These are phyloP conservation scores for Redunca redunca DNA, from an alignment of 2,113 vertebrate genomes.

Conservation along the genomic window DNA sequence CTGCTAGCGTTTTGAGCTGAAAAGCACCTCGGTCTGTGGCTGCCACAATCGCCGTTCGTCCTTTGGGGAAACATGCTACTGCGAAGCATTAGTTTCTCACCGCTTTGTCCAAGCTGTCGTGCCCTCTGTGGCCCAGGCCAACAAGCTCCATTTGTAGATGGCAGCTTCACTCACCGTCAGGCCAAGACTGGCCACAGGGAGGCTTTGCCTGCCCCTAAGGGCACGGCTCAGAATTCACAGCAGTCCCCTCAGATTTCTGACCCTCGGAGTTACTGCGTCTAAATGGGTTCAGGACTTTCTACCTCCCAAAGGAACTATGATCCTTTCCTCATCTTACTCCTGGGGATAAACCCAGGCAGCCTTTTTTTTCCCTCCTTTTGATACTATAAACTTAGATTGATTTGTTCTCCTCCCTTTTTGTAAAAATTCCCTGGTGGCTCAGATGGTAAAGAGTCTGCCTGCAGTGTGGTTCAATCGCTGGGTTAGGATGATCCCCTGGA, in stretches of 20 bases:
- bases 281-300: neutral
- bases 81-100: neutral
- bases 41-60: neutral
- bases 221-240: neutral
- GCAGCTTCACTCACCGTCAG: neutral
- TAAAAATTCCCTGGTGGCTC: neutral
- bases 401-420: neutral
- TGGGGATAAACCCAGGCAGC: neutral
- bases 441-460: neutral
- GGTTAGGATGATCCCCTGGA: neutral
- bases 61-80: neutral
- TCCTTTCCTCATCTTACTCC: neutral
- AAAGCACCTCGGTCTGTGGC: neutral
- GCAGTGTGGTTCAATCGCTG: neutral
- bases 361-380: neutral
- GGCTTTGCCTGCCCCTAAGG: neutral
- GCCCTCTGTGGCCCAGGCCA: slow-evolving; percentile 20
- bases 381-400: neutral
- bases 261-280: neutral
- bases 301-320: neutral
- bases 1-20: neutral
- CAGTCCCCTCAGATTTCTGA: neutral
- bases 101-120: slow-evolving; percentile 11
- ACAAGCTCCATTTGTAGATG: neutral
- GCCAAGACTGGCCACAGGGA: neutral